A percentile compares a stretch with the other conserved stretches of the same genome.
Evolutionary conservation across 1,140 invertebrate species (phyloP).

Genomic region (Cydia pomonella): DNA sequence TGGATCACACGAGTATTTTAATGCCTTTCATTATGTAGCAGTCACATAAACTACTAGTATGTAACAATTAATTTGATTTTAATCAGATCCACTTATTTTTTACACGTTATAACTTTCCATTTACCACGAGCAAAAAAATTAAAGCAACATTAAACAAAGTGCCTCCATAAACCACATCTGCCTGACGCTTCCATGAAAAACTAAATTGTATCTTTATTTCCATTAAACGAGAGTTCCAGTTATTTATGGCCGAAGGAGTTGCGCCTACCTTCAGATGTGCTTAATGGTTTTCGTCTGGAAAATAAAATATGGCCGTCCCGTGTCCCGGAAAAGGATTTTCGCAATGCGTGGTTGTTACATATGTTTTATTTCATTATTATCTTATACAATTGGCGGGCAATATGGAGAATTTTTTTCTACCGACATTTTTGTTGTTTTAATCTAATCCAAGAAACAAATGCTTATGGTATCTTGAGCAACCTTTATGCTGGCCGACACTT

Average conservation of each 20-base stretch:
- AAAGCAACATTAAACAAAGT: conserved; percentile 22
- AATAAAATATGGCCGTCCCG: conserved; percentile 37
- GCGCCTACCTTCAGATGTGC: conserved; percentile 46
- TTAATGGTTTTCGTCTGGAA: conserved; percentile 50
- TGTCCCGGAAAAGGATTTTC: conserved; percentile 19
- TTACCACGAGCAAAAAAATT: background rate
- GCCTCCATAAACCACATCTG: conserved; percentile 28
- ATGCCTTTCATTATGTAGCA: no score
- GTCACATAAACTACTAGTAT: no score
- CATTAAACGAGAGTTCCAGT: conserved; percentile 39
- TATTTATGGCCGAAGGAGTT: conserved; percentile 50
- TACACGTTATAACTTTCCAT: no score
- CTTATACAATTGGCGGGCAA: background rate
- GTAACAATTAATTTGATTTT: no score
- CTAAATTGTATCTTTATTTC: conserved; percentile 36
- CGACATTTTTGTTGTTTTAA: no score
- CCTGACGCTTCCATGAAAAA: conserved; percentile 34
- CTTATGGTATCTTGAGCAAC: no score
- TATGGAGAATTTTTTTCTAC: background rate
- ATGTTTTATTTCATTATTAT: conserved; percentile 25
- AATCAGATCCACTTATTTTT: no score
- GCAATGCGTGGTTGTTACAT: background rate
- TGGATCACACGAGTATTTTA: no score
- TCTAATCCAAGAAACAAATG: no score
- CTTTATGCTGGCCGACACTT: no score